phyloP scores from a whole-genome alignment of 1,140 invertebrate genomes.

The Drosophila repletoides region DNA sequence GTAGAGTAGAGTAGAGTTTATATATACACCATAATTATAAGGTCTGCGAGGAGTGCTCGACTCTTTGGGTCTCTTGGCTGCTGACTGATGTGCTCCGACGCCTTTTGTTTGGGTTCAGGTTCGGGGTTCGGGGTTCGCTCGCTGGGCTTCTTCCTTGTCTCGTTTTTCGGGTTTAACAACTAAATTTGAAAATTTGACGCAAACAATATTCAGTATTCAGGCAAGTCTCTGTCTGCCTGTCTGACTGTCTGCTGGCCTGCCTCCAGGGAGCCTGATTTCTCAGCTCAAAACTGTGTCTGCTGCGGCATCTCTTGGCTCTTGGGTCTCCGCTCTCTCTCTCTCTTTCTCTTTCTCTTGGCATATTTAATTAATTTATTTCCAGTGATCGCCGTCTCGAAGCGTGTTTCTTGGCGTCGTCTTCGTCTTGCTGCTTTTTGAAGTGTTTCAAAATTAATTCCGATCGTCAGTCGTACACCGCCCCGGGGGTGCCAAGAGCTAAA shows the following conservation, averaged over 20 bases:
- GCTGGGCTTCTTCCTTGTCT: constrained; percentile 54
- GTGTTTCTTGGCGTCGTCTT: constrained; percentile 48
- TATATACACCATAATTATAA: constrained; percentile 29
- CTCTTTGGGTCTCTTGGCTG: constrained; percentile 13
- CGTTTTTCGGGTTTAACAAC: constrained; percentile 81
- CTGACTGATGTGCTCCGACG: constrained; percentile 67
- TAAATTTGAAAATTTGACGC: constrained; percentile 80
- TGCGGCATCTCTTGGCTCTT: not conserved
- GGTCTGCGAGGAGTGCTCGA: constrained; percentile 31
- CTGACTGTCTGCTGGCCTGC: constrained; percentile 21
- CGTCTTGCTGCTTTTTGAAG: constrained; percentile 64
- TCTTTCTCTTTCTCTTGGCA: constrained; percentile 47
- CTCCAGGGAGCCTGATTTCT: constrained; percentile 53
- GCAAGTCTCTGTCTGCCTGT: not conserved
- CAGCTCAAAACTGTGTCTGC: constrained; percentile 11
- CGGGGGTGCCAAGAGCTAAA: constrained; percentile 59
- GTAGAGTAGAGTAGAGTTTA: too few relatives aligned
- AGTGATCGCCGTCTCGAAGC: constrained; percentile 32
- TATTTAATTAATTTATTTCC: constrained; percentile 81
- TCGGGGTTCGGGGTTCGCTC: not conserved
- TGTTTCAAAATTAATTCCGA: constrained; percentile 80
- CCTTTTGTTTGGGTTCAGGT: constrained; percentile 57
- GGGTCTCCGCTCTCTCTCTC: too few relatives aligned
- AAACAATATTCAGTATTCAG: constrained; percentile 61
- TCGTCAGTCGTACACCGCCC: constrained; percentile 46